Evolutionary conservation across 1,140 invertebrate species (phyloP), one percentile per base, ranked within the genome.

Genomic region (Drosophila ohnishii): DNA sequence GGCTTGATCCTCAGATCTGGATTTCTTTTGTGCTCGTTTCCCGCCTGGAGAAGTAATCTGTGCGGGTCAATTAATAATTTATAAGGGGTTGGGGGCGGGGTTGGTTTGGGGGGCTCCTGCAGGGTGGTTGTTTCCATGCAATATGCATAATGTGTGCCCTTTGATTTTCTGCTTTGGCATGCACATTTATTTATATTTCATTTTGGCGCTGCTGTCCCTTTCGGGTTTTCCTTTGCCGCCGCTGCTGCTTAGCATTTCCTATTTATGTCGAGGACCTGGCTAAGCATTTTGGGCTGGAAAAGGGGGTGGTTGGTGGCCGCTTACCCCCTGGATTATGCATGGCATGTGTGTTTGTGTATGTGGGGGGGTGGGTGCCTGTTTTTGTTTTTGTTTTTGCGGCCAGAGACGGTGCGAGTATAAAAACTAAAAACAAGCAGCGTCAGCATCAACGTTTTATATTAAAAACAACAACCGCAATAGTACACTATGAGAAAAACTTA

Each of bases 381-480:
- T 83, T 58, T 82, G 57, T 62, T 78, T 30, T 70, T 73, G 60
- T 75, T 75, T 55, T 34, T 69, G 48, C 35, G 69, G 57, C 66
- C 72, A 73, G 74, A 70, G 71, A 74, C 77, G 55, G 51, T 71
- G 69, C 44, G 69, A 71, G 69, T 84, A 81, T 66, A 80, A 69
- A 84, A 86, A 86, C 83, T 77, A 86, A 79, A 87, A 87, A 88
- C 84, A 86, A 83, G 83, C 83, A 87, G 51, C 75, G 83, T 86
- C 83, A 87, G 83, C 83, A 80, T 81, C 81, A 87, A 86, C 75
- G 76, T 78, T 86, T 87, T 73, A 87, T 86, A 86, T 87, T 87
- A 86, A 87, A 86, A 86, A 82, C 83, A 87, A 86, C 58, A 85
- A 66, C 47, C 57, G 35, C 67, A 86, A 37, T 25, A 8, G 47